A percentile compares a stretch with the other conserved stretches of the same genome.
These are phyloP conservation scores for Eulemur rufifrons DNA, from an alignment of 2,113 vertebrate genomes.

Conservation along the genomic window DNA sequence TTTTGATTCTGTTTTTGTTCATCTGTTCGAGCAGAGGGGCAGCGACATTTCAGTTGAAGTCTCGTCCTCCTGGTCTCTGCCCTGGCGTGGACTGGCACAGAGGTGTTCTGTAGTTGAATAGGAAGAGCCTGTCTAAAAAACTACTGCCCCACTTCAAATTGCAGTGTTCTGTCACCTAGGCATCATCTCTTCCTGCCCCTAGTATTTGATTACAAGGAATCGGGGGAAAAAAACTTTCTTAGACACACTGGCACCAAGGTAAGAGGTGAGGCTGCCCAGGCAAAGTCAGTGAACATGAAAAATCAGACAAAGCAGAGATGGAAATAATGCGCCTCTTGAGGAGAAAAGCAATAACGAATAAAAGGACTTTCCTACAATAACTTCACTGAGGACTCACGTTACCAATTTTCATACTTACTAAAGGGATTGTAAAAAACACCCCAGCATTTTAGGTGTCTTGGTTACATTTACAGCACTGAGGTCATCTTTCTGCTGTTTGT, in stretches of 20 bases:
- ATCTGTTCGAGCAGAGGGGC: conserved; percentile 82
- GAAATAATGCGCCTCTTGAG: conserved; percentile 81
- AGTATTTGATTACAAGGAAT: conserved; percentile 77
- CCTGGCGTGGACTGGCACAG: conserved; percentile 77
- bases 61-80: conserved; percentile 77
- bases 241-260: conserved; percentile 75
- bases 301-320: conserved; percentile 80
- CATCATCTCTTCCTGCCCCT: conserved; percentile 66
- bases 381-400: conserved; percentile 75
- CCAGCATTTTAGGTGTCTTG: conserved; percentile 69
- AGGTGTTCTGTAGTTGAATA: conserved; percentile 79
- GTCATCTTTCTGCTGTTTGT: conserved; percentile 75
- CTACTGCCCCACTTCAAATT: conserved; percentile 71
- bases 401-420: conserved; percentile 75
- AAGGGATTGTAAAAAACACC: conserved; percentile 72
- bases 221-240: conserved; percentile 61
- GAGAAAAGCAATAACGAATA: conserved; percentile 86
- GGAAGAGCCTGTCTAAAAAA: conserved; percentile 77
- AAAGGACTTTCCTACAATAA: conserved; percentile 81
- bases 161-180: conserved; percentile 74
- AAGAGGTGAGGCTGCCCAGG: conserved; percentile 72
- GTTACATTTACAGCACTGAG: conserved; percentile 67
- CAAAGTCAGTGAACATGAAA: conserved; percentile 76
- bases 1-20: conserved; percentile 75
- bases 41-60: conserved; percentile 77